phyloP scores from a whole-genome alignment of 2,888 invertebrate species.

The Vannuccia rotundouncinata region DNA sequence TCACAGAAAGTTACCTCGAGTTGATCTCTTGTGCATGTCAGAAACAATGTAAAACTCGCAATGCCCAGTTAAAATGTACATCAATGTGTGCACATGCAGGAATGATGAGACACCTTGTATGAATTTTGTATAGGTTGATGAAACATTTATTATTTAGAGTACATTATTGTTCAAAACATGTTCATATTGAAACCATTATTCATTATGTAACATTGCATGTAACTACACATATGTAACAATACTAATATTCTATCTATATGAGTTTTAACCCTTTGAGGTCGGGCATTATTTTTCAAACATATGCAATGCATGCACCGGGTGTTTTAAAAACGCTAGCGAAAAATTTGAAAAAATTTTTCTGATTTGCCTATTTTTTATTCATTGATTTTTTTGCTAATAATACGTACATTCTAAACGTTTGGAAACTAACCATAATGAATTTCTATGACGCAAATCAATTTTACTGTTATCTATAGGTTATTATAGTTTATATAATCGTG shows the following conservation, averaged over 20 bases:
- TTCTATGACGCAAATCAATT: too few species aligned
- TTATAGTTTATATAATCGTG: too few species aligned
- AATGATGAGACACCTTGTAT: constrained; percentile 19
- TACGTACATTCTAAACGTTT: too few species aligned
- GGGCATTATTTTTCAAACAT: background rate
- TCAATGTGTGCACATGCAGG: background rate
- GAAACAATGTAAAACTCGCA: constrained; percentile 18
- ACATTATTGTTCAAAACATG: background rate
- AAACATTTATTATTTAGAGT: constrained; percentile 15
- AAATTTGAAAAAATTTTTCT: background rate
- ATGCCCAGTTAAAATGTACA: background rate
- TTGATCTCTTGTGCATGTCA: constrained; percentile 15
- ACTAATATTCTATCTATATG: background rate
- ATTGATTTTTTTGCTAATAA: background rate
- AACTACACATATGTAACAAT: too few species aligned
- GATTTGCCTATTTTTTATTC: background rate
- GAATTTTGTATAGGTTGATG: constrained; percentile 13
- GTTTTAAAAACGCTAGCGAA: background rate
- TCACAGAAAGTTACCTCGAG: background rate
- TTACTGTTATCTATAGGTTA: too few species aligned
- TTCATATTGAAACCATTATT: background rate
- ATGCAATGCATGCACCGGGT: background rate
- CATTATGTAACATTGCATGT: constrained; percentile 10
- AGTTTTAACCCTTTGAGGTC: background rate
- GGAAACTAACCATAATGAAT: too few species aligned